These are phyloP conservation scores for Lepus oiostolus DNA, from an alignment of 2,797 vertebrate genomes.

Conservation along the genomic window DNA sequence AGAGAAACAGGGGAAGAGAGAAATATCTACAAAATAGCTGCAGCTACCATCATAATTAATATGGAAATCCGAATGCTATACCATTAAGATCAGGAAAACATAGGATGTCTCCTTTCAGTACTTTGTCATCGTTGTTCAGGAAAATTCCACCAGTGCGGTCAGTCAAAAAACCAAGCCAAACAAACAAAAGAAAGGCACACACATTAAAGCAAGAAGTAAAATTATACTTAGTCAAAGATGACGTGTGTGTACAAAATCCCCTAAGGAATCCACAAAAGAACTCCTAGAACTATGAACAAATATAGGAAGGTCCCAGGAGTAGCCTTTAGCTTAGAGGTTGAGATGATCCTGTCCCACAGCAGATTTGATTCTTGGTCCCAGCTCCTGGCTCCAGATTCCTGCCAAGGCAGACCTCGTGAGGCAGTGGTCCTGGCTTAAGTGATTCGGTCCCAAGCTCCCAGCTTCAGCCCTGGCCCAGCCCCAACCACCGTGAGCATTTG, in stretches of 20 bases:
- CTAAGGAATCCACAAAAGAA: background rate
- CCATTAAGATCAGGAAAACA: background rate
- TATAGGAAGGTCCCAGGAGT: background rate
- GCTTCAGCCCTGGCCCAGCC: too few relatives aligned
- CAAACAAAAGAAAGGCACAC: background rate
- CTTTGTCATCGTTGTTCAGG: background rate
- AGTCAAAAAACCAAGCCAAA: background rate
- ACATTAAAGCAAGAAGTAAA: constrained; percentile 24
- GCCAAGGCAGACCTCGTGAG: too few relatives aligned
- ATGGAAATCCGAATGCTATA: background rate
- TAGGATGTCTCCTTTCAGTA: background rate
- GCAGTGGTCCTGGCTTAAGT: too few relatives aligned
- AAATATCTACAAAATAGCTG: background rate
- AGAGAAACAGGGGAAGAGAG: background rate
- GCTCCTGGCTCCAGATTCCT: too few relatives aligned
- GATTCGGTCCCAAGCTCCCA: too few relatives aligned
- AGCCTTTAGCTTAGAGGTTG: too few relatives aligned
- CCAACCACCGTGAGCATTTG: too few relatives aligned
- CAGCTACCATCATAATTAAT: background rate
- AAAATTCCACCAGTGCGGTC: background rate
- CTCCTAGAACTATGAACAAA: background rate
- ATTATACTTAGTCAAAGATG: background rate
- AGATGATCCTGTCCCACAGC: too few relatives aligned
- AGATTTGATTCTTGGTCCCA: too few relatives aligned
- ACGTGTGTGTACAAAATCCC: background rate